Conservation (phyloP, 2,113 vertebrate genomes). For the Nothoprocta perdicaria region DNA sequence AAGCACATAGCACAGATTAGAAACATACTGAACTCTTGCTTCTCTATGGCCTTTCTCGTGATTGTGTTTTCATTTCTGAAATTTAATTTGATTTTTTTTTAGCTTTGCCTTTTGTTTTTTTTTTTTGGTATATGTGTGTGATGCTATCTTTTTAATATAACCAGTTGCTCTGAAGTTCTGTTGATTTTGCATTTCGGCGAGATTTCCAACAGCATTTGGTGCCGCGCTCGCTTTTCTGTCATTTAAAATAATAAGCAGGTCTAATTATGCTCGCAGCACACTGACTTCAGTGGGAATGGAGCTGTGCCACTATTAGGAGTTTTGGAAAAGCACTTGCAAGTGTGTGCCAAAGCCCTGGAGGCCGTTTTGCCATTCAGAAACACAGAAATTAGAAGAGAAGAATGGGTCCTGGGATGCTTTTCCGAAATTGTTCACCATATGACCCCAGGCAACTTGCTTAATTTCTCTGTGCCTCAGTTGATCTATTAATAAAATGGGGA, state of each 20-base stretch:
- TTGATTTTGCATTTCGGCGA: background rate
- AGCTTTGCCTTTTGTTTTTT: background rate
- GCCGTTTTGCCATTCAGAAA: background rate
- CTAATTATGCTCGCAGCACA: background rate
- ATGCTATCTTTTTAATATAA: background rate
- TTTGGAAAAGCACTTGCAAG: slow-evolving; percentile 10
- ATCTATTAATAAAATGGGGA: slow-evolving; percentile 3
- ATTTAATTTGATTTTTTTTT: background rate
- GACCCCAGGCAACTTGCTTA: slow-evolving; percentile 37
- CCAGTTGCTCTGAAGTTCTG: background rate
- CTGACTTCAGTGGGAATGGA: background rate
- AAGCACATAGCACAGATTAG: background rate
- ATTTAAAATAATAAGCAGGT: background rate
- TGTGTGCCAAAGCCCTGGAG: background rate
- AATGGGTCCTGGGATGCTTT: slow-evolving; percentile 7
- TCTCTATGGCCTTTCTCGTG: background rate
- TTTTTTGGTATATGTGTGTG: background rate
- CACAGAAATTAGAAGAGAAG: slow-evolving; percentile 21
- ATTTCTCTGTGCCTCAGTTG: slow-evolving; percentile 49
- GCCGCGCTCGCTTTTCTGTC: background rate
- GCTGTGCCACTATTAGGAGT: background rate
- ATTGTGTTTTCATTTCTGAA: background rate
- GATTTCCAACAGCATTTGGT: background rate
- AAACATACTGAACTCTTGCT: background rate
- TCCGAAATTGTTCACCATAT: background rate